A percentile compares a stretch with the other conserved stretches of the same genome.
Conservation (phyloP, 2,113 vertebrate genomes). For the Pachypanchax playfairii region DNA sequence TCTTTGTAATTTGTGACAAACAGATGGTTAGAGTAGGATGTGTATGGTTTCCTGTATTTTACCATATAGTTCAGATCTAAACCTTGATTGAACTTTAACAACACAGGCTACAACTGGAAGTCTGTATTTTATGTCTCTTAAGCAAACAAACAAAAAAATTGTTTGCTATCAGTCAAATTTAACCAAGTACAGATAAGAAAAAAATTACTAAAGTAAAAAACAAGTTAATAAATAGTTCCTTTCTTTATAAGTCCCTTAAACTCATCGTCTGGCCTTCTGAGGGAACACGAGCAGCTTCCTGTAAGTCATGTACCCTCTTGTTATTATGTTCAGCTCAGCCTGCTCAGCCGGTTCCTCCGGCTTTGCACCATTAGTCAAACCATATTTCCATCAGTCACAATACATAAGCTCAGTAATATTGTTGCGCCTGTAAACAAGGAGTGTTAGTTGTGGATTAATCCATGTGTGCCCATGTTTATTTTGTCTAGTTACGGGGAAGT, state of each 20-base stretch:
- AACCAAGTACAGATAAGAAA: no score
- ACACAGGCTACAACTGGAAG: background rate
- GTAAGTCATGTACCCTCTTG: constrained; percentile 45
- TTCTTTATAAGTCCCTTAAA: background rate
- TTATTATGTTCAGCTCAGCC: constrained; percentile 58
- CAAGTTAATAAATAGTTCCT: no score
- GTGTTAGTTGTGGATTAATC: constrained; percentile 23
- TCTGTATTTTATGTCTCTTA: background rate
- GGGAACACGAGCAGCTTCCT: constrained; percentile 33
- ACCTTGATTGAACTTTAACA: constrained; percentile 7
- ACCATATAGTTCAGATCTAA: background rate
- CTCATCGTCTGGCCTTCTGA: constrained; percentile 11
- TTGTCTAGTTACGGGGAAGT: constrained; percentile 17
- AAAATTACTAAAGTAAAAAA: no score
- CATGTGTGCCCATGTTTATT: constrained; percentile 45
- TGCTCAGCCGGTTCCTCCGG: constrained; percentile 54
- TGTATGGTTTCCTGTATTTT: constrained; percentile 16
- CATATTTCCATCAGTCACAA: constrained; percentile 47
- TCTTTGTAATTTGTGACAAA: constrained; percentile 1
- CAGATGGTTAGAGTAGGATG: constrained; percentile 8
- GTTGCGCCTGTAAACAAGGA: constrained; percentile 66
- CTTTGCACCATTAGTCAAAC: constrained; percentile 47
- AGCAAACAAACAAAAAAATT: background rate
- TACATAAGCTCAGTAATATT: constrained; percentile 48
- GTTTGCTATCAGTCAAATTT: background rate